Evolutionary conservation across 2,888 invertebrate species (phyloP), one percentile per base, ranked within the genome.

Genomic region (Diaperis boleti): DNA sequence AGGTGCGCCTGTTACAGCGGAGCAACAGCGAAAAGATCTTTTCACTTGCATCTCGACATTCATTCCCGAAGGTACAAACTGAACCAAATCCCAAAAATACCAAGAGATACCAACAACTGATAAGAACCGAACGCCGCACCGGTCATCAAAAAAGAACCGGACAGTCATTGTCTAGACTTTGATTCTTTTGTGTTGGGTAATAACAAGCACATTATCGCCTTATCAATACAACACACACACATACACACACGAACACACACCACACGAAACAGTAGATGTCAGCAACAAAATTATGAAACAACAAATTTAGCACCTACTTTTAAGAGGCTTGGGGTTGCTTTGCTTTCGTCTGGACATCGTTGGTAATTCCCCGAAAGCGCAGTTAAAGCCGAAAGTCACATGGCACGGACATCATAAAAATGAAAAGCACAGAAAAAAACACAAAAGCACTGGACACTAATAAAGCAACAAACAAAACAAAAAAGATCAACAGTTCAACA

Each of bases 251-350:
- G 39, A n/a, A n/a, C n/a, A n/a, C n/a, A n/a, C n/a, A n/a, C n/a
- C 22, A 35, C 11, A 45, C 42, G 45, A 59, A 59, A 59, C 37
- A 50, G 31, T 39, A 14, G 39, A 59, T 39, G 35, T 47, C 47
- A 49, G 33, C 56, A 60, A 57, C 55, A 44, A n/a, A n/a, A 61
- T 55, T 56, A 44, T 31, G 39, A 56, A 61, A 37, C 37, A 49
- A 59, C 33, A 55, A 39, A 42, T 50, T 17, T 45, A 65, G 69
- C 74, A 90, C 92, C 89, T 85, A 95, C 95, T 92, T 95, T 95
- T 95, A 79, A 95, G 87, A 82, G 95, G 95, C 85, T 95, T 95
- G 76, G 95, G 95, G 86, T 95, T 95, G 86, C 94, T 93, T 87
- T 95, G 95, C 87, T 95, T 95, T 85, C 95, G 88, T 83, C 95